Evolutionary conservation across 2,888 invertebrate species (phyloP).

Genomic region (Neuroscelio doddi): DNA sequence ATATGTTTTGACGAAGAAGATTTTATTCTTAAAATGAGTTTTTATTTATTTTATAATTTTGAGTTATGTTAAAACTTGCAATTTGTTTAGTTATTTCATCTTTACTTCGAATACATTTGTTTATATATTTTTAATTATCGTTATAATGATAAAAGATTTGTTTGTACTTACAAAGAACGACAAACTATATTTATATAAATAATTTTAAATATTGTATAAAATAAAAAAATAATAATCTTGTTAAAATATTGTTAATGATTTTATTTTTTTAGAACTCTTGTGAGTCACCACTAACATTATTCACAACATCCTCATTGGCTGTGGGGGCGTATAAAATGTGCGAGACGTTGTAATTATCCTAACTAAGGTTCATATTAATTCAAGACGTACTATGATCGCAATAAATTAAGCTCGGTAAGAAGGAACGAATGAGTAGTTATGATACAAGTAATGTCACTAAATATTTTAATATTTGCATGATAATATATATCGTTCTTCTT

Average conservation of each 20-base stretch:
- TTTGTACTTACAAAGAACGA: too few relatives aligned
- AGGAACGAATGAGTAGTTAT: constrained; percentile 25
- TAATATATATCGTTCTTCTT: not conserved
- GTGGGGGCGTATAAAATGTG: constrained; percentile 58
- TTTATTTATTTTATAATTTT: too few relatives aligned
- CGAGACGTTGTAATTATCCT: constrained; percentile 66
- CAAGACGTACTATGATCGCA: constrained; percentile 58
- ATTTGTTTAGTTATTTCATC: too few relatives aligned
- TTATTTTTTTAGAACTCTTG: constrained; percentile 55
- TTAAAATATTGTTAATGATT: constrained; percentile 40
- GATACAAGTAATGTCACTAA: not conserved
- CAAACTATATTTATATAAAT: too few relatives aligned
- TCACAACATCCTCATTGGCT: constrained; percentile 57
- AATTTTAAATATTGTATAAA: too few relatives aligned
- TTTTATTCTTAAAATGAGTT: too few relatives aligned
- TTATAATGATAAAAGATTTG: too few relatives aligned
- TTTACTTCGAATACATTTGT: too few relatives aligned
- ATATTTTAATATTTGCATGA: not conserved
- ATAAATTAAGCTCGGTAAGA: constrained; percentile 54
- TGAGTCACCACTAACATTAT: constrained; percentile 55
- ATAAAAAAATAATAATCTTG: constrained; percentile 1
- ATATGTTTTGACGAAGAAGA: too few relatives aligned
- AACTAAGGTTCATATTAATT: constrained; percentile 65
- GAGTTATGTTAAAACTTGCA: too few relatives aligned
- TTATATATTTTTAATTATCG: too few relatives aligned